Percentiles rank a stretch among this genome's conserved stretches.
Evolutionary conservation across 2,888 invertebrate species (phyloP).

Genomic region (Leptopilina myrica): DNA sequence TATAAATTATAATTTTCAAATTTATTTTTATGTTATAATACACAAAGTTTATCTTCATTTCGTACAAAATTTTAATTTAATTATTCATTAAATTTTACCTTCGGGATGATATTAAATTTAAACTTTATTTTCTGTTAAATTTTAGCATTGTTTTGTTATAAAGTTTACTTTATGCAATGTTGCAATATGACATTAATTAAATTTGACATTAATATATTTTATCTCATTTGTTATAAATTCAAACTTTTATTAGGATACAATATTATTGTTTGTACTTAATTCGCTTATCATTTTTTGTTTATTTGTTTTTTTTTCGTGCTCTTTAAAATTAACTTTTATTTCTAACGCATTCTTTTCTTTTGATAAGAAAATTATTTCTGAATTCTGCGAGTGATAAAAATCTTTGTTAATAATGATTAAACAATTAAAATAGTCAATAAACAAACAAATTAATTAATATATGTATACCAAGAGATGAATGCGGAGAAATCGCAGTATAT

Average conservation of each 20-base stretch:
- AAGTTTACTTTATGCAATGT: neutral
- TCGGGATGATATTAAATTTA: too few species aligned
- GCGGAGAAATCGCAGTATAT: conserved; percentile 9
- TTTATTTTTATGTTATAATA: too few species aligned
- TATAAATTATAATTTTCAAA: too few species aligned
- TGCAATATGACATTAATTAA: too few species aligned
- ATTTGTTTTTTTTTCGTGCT: neutral
- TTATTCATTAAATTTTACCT: too few species aligned
- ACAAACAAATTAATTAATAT: conserved; percentile 1
- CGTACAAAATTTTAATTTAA: too few species aligned
- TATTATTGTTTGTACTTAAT: neutral
- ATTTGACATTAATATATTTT: too few species aligned
- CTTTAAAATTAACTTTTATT: neutral
- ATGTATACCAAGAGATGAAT: neutral
- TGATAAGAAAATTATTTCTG: neutral
- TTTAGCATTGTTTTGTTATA: too few species aligned
- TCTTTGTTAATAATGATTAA: neutral
- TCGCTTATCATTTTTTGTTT: neutral
- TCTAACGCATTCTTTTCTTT: neutral
- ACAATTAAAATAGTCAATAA: neutral
- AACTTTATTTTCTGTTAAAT: too few species aligned
- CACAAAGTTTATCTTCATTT: too few species aligned
- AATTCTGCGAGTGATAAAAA: neutral
- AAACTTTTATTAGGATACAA: too few species aligned
- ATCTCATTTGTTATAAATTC: too few species aligned